phyloP scores from a whole-genome alignment of 2,113 vertebrate genomes.

The Empidonax traillii region DNA sequence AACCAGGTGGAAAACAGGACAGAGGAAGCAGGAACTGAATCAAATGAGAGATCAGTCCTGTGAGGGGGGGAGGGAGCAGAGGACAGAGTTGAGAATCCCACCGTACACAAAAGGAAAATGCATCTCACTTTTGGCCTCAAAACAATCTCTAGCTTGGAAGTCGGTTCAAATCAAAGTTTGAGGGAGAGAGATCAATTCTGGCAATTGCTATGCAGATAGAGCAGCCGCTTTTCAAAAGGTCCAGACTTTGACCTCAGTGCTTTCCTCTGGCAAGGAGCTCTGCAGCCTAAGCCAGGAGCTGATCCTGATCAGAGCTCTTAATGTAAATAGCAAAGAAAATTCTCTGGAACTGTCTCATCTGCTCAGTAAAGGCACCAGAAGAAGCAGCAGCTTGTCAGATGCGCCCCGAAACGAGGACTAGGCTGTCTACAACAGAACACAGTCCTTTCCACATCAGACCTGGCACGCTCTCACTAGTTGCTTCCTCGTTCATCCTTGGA shows the following conservation, averaged over 20 bases:
- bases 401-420: background rate
- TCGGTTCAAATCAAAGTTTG: background rate
- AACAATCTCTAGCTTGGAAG: background rate
- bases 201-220: background rate
- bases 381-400: background rate
- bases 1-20: background rate
- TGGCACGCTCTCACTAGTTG: background rate
- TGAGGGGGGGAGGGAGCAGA: background rate
- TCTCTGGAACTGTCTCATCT: rapidly evolving
- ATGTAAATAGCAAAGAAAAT: background rate
- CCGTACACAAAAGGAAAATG: background rate
- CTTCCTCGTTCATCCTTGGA: background rate
- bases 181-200: background rate
- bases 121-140: background rate
- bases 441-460: background rate
- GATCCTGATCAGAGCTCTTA: background rate
- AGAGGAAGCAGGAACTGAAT: background rate
- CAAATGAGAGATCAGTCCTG: background rate
- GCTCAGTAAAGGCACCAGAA: background rate
- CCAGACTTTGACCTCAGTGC: background rate
- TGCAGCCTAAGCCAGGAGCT: background rate
- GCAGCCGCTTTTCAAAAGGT: background rate
- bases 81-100: background rate
- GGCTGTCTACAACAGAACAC: background rate
- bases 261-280: background rate